phyloP scores from a whole-genome alignment of 2,888 invertebrate genomes.

The Tachina lurida region DNA sequence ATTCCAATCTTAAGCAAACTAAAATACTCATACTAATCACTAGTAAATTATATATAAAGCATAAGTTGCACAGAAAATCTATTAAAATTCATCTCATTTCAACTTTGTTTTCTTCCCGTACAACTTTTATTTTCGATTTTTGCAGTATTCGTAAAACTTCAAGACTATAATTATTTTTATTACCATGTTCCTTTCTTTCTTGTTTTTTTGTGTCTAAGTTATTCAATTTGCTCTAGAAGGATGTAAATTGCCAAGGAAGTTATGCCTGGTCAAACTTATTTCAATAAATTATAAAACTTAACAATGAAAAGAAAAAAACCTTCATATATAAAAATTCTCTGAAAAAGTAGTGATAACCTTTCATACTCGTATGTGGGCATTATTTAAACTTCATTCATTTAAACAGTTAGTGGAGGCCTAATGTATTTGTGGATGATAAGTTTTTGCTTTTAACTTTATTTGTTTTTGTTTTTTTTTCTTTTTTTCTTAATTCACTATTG shows the following conservation, averaged over 20 bases:
- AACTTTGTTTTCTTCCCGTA: slow-evolving; percentile 3
- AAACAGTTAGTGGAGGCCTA: background rate
- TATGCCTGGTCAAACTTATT: slow-evolving; percentile 42
- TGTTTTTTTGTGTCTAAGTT: slow-evolving; percentile 27
- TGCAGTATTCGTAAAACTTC: background rate
- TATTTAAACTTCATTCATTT: background rate
- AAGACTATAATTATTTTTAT: background rate
- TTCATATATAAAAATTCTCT: slow-evolving; percentile 1
- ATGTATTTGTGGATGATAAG: slow-evolving; percentile 13
- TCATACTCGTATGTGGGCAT: background rate
- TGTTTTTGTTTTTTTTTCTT: background rate
- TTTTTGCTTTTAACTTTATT: slow-evolving; percentile 12
- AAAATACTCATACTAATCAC: background rate
- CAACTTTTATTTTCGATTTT: background rate
- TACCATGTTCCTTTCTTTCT: too few species aligned
- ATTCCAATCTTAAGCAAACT: background rate
- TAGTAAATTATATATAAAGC: background rate
- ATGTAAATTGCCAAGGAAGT: slow-evolving; percentile 8
- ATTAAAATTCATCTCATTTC: background rate
- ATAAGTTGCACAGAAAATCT: background rate
- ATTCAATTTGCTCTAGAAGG: slow-evolving; percentile 34
- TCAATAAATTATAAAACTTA: slow-evolving; percentile 59
- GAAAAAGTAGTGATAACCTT: slow-evolving; percentile 7
- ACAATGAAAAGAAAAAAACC: slow-evolving; percentile 22
- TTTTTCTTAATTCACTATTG: background rate